Base-by-base conservation (phyloP, 1,140 invertebrate species). In the Bombus vancouverensis region DNA sequence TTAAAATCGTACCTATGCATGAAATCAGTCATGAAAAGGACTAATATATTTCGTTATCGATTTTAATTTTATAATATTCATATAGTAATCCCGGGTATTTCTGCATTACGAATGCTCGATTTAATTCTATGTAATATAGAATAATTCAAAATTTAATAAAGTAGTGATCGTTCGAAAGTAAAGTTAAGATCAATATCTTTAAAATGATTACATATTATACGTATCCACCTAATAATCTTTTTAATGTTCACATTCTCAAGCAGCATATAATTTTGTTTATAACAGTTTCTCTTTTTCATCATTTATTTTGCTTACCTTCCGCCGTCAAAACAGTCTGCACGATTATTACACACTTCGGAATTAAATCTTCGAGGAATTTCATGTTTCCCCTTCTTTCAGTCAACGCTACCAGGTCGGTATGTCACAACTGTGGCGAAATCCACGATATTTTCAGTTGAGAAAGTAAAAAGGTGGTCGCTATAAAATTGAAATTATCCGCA, bases 361-460 rank as follows among this genome's bases (percentile, higher is more conserved):
- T 72, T 72, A 28, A 47, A 72, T 81, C 47, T 68, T 66, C 6
- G 13, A 32, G 13, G 28, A 71, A 82, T 71, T 66, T 72, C 37
- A 57, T 44, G 28, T 65, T 73, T 25, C 34, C 32, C 28, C 10
- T 65, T 70, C 57, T 81, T 75, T 71, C 62, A 25, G 32, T 76
- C 37, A 32, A 32, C n/a, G 25, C 22, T 39, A 25, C 25, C 53
- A 18, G 2, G 18, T n/a, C 12, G 32, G 28, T 28, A 15, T 42
- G 34, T 25, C 13, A 28, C 10, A 34, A 72, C 22, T 10, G 4
- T 39, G 22, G 39, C 80, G 6, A 74, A 47, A 8, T 15, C 18
- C 25, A 32, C 47, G 80, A 22, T 37, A 59, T 53, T 83, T 44
- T 76, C 53, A 68, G 32, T 83, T 83, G 57, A 83, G 53, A 32